Base-by-base conservation (phyloP, 1,140 invertebrate species). In the Nixonia krombeini region DNA sequence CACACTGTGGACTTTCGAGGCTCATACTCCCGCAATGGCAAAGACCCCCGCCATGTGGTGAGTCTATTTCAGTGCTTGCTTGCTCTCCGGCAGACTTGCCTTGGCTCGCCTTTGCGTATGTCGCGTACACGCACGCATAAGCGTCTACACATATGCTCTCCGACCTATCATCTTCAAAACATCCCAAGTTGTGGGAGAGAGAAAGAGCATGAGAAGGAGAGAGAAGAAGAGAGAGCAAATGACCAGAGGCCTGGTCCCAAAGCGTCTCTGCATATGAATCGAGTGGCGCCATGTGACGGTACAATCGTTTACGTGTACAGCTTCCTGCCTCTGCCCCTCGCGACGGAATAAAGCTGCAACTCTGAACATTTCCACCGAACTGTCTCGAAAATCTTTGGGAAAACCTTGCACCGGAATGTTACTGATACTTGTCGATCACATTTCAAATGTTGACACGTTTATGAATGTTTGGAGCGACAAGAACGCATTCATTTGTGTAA, bases 11-110 rank as follows among this genome's bases (percentile, higher is more conserved):
- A 45, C 53, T 68, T 64, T 62, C 38, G 56, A 61, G 57, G 68
- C 65, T 59, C 64, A 64, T 70, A 42, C 55, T 69, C 70, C 59
- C 67, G 68, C 65, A 69, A 73, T 68, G 72, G 61, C 66, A 76
- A 76, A 75, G 72, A 80, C 74, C 81, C 78, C 80, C 78, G 80
- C 78, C 81, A 83, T 80, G 77, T 80, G 79, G 70, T 74, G 66
- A 41, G 40, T 81, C 78, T 83, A 82, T 83, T 82, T 83, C 78
- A 77, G 79, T 80, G 71, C 73, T 69, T 65, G 52, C 46, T 56
- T 49, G 66, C 72, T 77, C 67, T 74, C 58, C 62, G 74, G 68
- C 65, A 68, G 50, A 62, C 51, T 57, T 59, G 52, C 58, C 57
- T 55, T 52, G 50, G 51, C 15, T 61, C 63, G 47, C 31, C 44